These are phyloP conservation scores for Morus bassanus DNA, from an alignment of 2,797 vertebrate species.

Conservation along the genomic window DNA sequence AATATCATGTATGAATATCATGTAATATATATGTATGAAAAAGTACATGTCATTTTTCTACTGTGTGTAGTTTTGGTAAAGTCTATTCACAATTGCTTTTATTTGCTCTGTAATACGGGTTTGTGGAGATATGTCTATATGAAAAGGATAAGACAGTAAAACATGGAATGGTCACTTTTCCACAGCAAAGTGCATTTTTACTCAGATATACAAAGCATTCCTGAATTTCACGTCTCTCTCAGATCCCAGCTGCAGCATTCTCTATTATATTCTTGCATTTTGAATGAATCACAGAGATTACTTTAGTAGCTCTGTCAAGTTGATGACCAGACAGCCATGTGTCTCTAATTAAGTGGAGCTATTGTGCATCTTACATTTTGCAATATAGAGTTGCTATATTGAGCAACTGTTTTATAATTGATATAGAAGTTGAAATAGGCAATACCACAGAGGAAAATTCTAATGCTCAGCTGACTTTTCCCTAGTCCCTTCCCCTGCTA, in stretches of 20 bases:
- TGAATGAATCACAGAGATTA: neutral
- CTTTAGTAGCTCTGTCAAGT: neutral
- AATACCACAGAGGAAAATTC: neutral
- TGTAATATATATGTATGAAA: neutral
- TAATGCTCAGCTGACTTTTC: neutral
- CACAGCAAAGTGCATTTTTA: neutral
- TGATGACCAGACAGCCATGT: neutral
- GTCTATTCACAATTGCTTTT: neutral
- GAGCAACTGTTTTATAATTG: neutral
- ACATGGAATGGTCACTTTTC: neutral
- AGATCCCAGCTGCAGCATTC: neutral
- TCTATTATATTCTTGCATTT: neutral
- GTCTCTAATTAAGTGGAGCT: neutral
- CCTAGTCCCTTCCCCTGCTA: neutral
- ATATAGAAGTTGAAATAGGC: neutral
- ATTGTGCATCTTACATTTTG: neutral
- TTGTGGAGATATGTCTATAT: neutral
- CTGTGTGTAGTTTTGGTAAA: neutral
- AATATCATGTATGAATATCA: neutral
- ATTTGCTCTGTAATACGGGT: neutral
- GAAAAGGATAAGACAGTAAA: neutral
- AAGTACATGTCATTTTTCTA: neutral
- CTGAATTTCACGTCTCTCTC: neutral
- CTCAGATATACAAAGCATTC: neutral
- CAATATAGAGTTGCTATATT: neutral